phyloP scores from a whole-genome alignment of 1,140 invertebrate species.

The Drosophila suzukii region DNA sequence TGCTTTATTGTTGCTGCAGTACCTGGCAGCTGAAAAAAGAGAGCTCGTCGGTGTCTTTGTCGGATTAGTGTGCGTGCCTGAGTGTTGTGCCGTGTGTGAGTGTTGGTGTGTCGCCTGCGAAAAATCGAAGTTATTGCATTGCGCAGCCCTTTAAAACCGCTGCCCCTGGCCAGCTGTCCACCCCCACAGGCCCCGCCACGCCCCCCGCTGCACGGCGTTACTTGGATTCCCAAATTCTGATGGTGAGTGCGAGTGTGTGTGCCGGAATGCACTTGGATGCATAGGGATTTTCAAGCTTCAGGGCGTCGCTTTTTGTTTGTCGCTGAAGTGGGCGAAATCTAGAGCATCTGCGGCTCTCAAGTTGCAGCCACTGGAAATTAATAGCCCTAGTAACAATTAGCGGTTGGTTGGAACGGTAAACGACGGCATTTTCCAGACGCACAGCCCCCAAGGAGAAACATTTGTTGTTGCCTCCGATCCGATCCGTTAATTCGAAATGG shows the following conservation, averaged over 20 bases:
- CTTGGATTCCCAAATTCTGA: conserved; percentile 39
- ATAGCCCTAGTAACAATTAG: conserved; percentile 32
- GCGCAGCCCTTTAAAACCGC: conserved; percentile 41
- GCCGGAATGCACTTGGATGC: conserved; percentile 39
- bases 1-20: conserved; percentile 30
- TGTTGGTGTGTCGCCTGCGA: conserved; percentile 62
- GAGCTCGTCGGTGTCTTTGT: conserved; percentile 9
- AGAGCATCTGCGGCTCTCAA: conserved; percentile 5
- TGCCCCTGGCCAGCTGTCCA: conserved; percentile 49
- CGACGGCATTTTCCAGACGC: conserved; percentile 69
- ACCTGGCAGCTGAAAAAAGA: conserved; percentile 14
- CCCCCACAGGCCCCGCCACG: conserved; percentile 6
- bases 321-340: not conserved
- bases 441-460: conserved; percentile 52
- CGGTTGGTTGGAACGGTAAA: conserved; percentile 48
- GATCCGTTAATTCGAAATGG: conserved; percentile 73
- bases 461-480: conserved; percentile 72
- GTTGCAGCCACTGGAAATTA: conserved; percentile 35
- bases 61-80: conserved; percentile 20
- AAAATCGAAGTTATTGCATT: conserved; percentile 81
- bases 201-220: conserved; percentile 7
- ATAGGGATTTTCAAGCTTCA: conserved; percentile 12
- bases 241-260: conserved; percentile 63
- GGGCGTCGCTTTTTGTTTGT: conserved; percentile 45
- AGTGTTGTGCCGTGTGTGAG: conserved; percentile 34